A percentile compares a stretch with the other conserved stretches of the same genome.
Evolutionary conservation across 2,797 vertebrate species (phyloP).

Genomic region (Hapalemur alaotrensis): DNA sequence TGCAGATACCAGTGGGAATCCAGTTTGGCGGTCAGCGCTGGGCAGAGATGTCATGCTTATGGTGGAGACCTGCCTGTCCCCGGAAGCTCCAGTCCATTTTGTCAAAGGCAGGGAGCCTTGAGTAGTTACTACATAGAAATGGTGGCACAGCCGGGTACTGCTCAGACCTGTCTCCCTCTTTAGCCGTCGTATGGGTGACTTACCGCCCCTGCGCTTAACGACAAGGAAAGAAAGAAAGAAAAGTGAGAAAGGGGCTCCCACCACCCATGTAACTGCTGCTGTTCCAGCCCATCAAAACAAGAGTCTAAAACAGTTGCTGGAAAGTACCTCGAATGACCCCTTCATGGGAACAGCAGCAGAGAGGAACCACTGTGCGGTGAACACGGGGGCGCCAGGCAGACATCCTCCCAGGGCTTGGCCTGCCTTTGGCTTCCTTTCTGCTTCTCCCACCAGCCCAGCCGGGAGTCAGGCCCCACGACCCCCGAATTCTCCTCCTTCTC

Average conservation of each 20-base stretch:
- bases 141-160: background rate
- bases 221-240: slow-evolving; percentile 16
- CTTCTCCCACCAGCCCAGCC: background rate
- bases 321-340: slow-evolving; percentile 59
- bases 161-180: background rate
- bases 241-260: slow-evolving; percentile 55
- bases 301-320: slow-evolving; percentile 51
- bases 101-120: background rate
- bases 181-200: background rate
- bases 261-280: slow-evolving; percentile 2
- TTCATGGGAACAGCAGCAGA: background rate
- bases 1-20: background rate
- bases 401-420: rapidly evolving
- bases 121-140: background rate
- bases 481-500: background rate
- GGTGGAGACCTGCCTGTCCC: background rate
- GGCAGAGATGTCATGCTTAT: background rate
- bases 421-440: too few relatives aligned
- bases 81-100: background rate
- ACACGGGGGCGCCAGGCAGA: rapidly evolving
- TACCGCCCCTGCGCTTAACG: background rate
- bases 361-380: background rate
- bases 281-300: slow-evolving; percentile 49
- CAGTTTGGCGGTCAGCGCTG: background rate
- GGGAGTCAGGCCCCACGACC: background rate